Conservation (phyloP, 2,888 invertebrate species). For the Caenorhabditis parvicauda region DNA sequence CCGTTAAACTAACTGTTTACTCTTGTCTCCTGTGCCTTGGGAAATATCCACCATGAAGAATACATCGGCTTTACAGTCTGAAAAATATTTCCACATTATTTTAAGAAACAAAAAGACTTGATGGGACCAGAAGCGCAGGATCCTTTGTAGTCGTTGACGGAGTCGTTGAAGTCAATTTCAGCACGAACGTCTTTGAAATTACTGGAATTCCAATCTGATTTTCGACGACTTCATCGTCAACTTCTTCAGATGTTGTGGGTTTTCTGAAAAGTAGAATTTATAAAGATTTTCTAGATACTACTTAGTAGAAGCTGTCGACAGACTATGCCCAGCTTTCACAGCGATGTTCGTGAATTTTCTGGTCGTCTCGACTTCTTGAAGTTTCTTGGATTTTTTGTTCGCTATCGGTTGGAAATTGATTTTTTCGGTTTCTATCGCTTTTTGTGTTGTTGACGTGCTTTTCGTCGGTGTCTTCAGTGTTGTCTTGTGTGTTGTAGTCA, state of each 20-base stretch:
- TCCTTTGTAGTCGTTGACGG: constrained; percentile 12
- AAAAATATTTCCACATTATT: neutral
- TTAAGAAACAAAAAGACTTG: neutral
- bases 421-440: neutral
- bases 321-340: too few species aligned
- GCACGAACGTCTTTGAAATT: neutral
- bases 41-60: constrained; percentile 33
- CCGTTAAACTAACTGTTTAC: constrained; percentile 13
- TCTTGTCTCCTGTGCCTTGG: constrained; percentile 38
- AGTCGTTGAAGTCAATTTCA: neutral
- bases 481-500: constrained; percentile 1
- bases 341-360: too few species aligned
- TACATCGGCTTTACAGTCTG: constrained; percentile 26
- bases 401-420: constrained; percentile 10
- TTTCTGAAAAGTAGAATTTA: constrained; percentile 4
- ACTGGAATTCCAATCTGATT: too few species aligned
- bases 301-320: too few species aligned
- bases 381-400: too few species aligned
- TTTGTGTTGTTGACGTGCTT: neutral
- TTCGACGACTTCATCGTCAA: too few species aligned
- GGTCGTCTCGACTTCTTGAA: too few species aligned
- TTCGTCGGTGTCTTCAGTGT: constrained; percentile 10
- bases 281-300: too few species aligned
- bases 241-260: too few species aligned
- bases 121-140: constrained; percentile 5